A percentile compares a stretch with the other conserved stretches of the same genome.
phyloP scores from a whole-genome alignment of 2,113 vertebrate species.

The Aleadryas rufinucha region DNA sequence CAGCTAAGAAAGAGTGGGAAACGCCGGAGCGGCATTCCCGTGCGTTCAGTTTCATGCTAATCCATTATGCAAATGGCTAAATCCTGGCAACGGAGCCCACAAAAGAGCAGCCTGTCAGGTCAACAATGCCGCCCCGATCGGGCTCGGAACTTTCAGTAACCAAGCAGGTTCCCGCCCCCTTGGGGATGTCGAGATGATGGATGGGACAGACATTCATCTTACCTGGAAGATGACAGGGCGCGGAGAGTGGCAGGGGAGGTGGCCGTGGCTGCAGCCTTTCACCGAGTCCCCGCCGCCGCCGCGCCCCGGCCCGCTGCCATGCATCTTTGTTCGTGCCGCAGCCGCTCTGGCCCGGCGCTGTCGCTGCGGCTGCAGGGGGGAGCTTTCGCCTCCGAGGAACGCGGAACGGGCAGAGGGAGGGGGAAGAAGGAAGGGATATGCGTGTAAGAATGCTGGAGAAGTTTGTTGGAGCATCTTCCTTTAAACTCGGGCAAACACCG shows the following conservation, averaged over 20 bases:
- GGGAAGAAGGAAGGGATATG: background rate
- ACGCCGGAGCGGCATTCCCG: background rate
- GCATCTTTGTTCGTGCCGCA: background rate
- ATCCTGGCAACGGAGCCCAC: constrained; percentile 42
- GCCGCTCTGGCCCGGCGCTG: background rate
- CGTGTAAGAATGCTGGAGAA: background rate
- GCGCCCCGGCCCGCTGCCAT: background rate
- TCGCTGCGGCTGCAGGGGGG: background rate
- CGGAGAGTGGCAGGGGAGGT: background rate
- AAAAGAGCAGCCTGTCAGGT: background rate
- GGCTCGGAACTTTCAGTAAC: constrained; percentile 27
- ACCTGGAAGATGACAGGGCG: constrained; percentile 39
- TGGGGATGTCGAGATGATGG: constrained; percentile 19
- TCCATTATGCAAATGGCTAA: background rate
- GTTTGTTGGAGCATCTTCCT: background rate
- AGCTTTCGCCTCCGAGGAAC: background rate
- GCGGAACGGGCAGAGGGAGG: background rate
- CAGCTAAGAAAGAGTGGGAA: background rate
- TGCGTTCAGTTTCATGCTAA: background rate
- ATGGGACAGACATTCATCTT: constrained; percentile 25
- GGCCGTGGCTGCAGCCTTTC: background rate
- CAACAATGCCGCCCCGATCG: constrained; percentile 52
- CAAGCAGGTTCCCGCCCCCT: background rate
- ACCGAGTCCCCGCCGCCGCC: background rate
- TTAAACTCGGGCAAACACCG: background rate